Evolutionary conservation across 2,113 vertebrate genomes (phyloP).

Genomic region (Alces alces): DNA sequence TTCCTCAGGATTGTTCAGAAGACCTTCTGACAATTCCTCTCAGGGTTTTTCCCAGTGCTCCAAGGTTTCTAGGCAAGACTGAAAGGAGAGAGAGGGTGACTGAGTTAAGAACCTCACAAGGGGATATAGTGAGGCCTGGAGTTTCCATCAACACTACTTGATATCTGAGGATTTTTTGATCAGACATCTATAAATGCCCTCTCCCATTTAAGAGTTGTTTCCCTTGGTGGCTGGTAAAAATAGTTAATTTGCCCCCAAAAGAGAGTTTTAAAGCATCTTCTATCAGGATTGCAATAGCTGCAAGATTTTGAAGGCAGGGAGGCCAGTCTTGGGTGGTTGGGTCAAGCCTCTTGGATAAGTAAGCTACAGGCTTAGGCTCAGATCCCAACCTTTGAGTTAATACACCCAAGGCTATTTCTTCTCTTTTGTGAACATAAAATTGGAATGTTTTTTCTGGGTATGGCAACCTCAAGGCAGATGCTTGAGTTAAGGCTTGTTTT

Average conservation of each 20-base stretch:
- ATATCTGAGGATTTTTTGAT: background rate
- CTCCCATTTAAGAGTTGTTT: background rate
- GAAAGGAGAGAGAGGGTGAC: background rate
- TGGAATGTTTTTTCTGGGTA: background rate
- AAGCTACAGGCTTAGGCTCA: background rate
- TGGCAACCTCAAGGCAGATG: background rate
- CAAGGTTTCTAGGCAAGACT: background rate
- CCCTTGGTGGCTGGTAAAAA: background rate
- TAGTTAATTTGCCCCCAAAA: background rate
- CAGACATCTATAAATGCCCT: background rate
- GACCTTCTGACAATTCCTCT: background rate
- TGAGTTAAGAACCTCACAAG: background rate
- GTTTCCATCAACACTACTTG: background rate
- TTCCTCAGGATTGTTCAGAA: background rate
- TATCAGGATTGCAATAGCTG: background rate
- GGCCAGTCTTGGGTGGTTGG: background rate
- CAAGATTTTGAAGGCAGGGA: background rate
- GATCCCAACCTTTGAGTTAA: background rate
- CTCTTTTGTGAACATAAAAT: background rate
- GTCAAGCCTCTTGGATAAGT: background rate
- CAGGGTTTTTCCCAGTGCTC: background rate
- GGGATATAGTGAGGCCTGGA: background rate
- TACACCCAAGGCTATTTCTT: background rate
- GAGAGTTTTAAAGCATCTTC: background rate
- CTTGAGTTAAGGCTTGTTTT: background rate